Base-by-base conservation (phyloP, 2,888 invertebrate genomes). In the Harpalus rufipes region DNA sequence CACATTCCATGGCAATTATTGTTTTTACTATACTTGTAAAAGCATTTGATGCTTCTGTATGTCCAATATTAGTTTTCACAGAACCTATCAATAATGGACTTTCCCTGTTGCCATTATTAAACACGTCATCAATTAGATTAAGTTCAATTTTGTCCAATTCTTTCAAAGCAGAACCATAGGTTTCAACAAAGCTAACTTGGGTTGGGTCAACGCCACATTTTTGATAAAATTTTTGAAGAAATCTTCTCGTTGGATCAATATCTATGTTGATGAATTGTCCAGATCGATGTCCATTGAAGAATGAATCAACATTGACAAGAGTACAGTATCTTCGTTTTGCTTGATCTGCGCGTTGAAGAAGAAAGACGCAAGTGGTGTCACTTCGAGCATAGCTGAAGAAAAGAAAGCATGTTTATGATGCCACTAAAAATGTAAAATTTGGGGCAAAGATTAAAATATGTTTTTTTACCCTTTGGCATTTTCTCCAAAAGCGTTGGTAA, bases 31-130 rank as follows among this genome's bases (percentile, higher is more conserved):
- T 51, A 51, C 44, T 51, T 51, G 44, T 4, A 51, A 51, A 51
- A 0, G 12, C 12, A 51, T 16, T 16, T 12, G 44, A 51, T 10
- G 98, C 97, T 91, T 99, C 99, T 10, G 98, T 95, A 90, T 99
- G 99, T 0, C 99, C 99, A 96, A 99, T 97, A 91, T 99, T 99
- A 1, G 98, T 97, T 91, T 99, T 99, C 0, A 98, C 96, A 0
- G 98, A 98, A 7, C 99, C 99, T 87, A 99, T 94, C 79, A 98
- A 91, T 78, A 99, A 93, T 7, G 99, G 98, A 51, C 12, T 51
- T 93, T 92, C 91, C 99, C 98, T 96, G 99, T 97, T 16, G 98
- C 96, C 86, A 99, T 94, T 39, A 81, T 80, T 94, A 21, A 68
- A 98, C 80, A 97, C 93, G 86, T 96, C 96, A 0, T 96, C 96